Percentiles rank a stretch among this genome's conserved stretches.
phyloP scores from a whole-genome alignment of 2,888 invertebrate species.

The Eupithecia abbreviata region DNA sequence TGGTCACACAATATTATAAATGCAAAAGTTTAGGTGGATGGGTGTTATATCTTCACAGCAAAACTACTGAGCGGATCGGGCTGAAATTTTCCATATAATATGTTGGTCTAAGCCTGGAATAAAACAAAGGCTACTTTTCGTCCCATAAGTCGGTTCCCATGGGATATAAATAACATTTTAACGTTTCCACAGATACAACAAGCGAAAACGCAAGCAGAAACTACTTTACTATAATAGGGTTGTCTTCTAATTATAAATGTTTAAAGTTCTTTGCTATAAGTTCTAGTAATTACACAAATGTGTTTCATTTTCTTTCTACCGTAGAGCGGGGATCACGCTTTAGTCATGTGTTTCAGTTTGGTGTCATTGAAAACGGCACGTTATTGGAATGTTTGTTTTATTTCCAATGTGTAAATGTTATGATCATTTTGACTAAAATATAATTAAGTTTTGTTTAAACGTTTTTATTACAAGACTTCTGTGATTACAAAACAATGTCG shows the following conservation, averaged over 20 bases:
- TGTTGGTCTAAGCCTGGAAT: too few relatives aligned
- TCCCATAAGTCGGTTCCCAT: too few relatives aligned
- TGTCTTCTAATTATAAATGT: not conserved
- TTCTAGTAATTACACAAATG: not conserved
- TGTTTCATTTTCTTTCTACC: not conserved
- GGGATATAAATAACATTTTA: too few relatives aligned
- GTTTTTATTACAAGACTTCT: slow-evolving; percentile 60
- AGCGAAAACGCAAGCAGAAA: too few relatives aligned
- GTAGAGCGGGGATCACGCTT: slow-evolving; percentile 23
- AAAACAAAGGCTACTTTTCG: too few relatives aligned
- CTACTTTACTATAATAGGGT: not conserved
- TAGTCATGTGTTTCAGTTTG: slow-evolving; percentile 50
- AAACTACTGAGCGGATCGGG: too few relatives aligned
- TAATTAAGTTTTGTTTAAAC: slow-evolving; percentile 46
- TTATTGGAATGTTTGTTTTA: slow-evolving; percentile 47
- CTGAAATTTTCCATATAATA: too few relatives aligned
- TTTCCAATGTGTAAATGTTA: slow-evolving; percentile 51
- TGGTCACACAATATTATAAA: not conserved
- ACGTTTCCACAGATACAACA: too few relatives aligned
- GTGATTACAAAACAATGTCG: slow-evolving; percentile 66
- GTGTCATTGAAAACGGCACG: slow-evolving; percentile 15
- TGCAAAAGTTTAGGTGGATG: too few relatives aligned
- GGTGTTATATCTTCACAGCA: too few relatives aligned
- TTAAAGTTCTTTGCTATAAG: not conserved
- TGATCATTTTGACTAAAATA: slow-evolving; percentile 49